A percentile compares a stretch with the other conserved stretches of the same genome.
phyloP scores from a whole-genome alignment of 2,113 vertebrate species.

The Balaeniceps rex region DNA sequence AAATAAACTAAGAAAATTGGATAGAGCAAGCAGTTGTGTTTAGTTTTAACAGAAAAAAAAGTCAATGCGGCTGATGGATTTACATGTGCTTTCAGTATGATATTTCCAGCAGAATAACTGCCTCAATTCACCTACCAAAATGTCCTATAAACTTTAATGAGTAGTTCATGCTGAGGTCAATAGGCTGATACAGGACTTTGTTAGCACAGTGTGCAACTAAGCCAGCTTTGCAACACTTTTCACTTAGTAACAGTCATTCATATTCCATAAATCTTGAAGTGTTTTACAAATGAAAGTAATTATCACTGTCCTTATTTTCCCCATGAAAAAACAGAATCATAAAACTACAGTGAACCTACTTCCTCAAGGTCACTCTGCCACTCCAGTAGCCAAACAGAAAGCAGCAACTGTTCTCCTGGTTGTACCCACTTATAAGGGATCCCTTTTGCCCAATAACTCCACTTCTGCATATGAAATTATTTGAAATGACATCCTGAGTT shows the following conservation, averaged over 20 bases:
- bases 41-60: background rate
- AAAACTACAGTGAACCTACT: background rate
- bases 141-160: slow-evolving; percentile 32
- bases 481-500: background rate
- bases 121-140: background rate
- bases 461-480: background rate
- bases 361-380: background rate
- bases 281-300: slow-evolving; percentile 38
- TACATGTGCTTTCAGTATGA: background rate
- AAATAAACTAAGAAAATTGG: slow-evolving; percentile 1
- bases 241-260: background rate
- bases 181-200: background rate
- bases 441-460: background rate
- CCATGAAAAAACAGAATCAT: background rate
- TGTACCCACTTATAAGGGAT: background rate
- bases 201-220: background rate
- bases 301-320: slow-evolving; percentile 19
- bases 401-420: background rate
- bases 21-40: background rate
- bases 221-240: slow-evolving; percentile 18
- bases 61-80: background rate
- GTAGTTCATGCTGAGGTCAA: slow-evolving; percentile 3
- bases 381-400: background rate
- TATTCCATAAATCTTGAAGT: slow-evolving; percentile 18
- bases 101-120: slow-evolving; percentile 3